These are phyloP conservation scores for Bhutanitis thaidina DNA, from an alignment of 2,888 invertebrate species.

Conservation along the genomic window DNA sequence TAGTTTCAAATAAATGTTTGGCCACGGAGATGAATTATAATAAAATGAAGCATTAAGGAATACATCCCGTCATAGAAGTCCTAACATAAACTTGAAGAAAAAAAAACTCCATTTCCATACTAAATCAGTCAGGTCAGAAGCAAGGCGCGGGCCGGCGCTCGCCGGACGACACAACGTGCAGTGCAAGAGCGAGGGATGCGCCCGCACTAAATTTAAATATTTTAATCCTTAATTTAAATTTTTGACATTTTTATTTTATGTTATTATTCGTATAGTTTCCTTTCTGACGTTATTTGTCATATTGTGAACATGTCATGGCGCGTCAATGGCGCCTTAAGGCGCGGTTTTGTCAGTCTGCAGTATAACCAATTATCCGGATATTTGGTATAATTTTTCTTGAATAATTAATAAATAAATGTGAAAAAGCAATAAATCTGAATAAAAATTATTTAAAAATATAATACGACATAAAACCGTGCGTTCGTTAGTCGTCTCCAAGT, in stretches of 20 bases:
- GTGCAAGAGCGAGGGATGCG: conserved; percentile 54
- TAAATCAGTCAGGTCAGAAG: conserved; percentile 25
- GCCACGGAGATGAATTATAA: neutral
- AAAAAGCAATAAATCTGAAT: too few relatives aligned
- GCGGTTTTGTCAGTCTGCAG: conserved; percentile 6
- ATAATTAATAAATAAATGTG: too few relatives aligned
- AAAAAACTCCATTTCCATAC: conserved; percentile 40
- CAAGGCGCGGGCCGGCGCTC: conserved; percentile 38
- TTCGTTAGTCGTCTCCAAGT: too few relatives aligned
- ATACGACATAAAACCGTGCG: too few relatives aligned
- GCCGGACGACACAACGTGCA: conserved; percentile 24
- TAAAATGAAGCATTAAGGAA: too few relatives aligned
- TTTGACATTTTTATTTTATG: conserved; percentile 81
- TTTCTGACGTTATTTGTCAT: conserved; percentile 80
- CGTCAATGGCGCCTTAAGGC: conserved; percentile 60
- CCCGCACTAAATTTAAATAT: conserved; percentile 79
- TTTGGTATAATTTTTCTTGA: too few relatives aligned
- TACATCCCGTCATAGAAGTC: too few relatives aligned
- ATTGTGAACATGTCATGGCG: conserved; percentile 62
- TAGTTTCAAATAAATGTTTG: too few relatives aligned
- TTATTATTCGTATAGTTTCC: conserved; percentile 78
- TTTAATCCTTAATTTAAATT: conserved; percentile 81
- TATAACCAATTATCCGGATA: neutral
- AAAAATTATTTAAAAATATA: too few relatives aligned
- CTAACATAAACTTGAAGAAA: too few relatives aligned